Percentiles rank a stretch among this genome's conserved stretches.
Evolutionary conservation across 1,140 invertebrate genomes (phyloP).

Genomic region (Apocrypta bakeri): DNA sequence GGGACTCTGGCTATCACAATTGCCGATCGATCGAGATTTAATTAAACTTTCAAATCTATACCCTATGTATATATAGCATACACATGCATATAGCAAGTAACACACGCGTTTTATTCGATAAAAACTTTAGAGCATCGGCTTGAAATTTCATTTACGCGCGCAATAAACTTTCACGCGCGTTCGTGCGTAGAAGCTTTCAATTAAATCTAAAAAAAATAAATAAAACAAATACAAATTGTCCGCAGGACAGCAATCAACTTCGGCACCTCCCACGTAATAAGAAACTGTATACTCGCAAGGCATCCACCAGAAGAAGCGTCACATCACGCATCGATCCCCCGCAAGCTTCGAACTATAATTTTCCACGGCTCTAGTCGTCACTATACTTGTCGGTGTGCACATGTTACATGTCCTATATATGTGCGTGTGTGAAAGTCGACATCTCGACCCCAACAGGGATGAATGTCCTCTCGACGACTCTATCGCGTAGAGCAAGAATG

Average conservation of each 20-base stretch:
- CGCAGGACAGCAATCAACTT: background rate
- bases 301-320: background rate
- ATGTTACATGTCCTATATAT: no score
- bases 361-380: background rate
- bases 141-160: no score
- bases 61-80: no score
- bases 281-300: background rate
- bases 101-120: no score
- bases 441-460: background rate
- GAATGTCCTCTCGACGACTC: constrained; percentile 23
- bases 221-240: background rate
- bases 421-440: background rate
- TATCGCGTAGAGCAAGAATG: background rate
- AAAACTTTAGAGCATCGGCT: no score
- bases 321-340: background rate
- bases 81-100: no score
- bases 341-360: background rate
- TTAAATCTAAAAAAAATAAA: background rate
- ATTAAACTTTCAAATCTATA: background rate
- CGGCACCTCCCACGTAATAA: constrained; percentile 1
- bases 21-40: no score
- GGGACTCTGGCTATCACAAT: no score
- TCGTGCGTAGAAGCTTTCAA: no score
- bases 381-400: no score
- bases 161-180: no score